Base-by-base conservation (phyloP, 1,140 invertebrate genomes). In the Maniola jurtina region DNA sequence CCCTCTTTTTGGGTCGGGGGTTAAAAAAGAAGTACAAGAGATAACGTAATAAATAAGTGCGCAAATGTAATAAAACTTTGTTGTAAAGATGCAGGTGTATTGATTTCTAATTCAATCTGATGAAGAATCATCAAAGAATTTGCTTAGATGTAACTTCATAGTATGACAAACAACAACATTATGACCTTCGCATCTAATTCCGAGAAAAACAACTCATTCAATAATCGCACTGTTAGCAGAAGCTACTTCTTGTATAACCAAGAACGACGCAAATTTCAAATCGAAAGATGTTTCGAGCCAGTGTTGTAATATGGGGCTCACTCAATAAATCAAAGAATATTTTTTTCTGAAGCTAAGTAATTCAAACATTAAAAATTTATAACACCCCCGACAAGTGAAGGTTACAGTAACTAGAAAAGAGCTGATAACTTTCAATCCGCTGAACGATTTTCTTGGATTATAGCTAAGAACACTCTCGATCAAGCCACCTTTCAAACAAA, bases 81-180 rank as follows among this genome's bases (percentile, higher is more conserved):
- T 52, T 52, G 14, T 14, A 33, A 7, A 52, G 47, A 6, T 25
- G 48, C 48, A 52, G 14, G 15, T 35, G 33, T 38, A 34, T 55
- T 35, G 10, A 35, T 55, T 50, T 50, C 47, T 14, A 54, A 38
- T 38, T 57, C 13, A 6, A 16, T 16, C 13, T 40, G 70, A 81
- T 84, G 79, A 73, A 71, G 76, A 81, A 84, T 76, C 61, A 38
- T 47, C 70, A 65, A 84, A 77, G 80, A 81, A 84, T 81, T 80
- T 70, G 67, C 70, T 76, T 70, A 76, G 65, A 75, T 63, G 71
- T 76, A 70, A 66, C 74, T 65, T 75, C 74, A 71, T 69, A 65
- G 64, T 70, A 64, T 66, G 73, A 81, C 77, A 76, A 70, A 69
- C 65, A 76, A 69, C 56, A 68, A 67, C 4, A 25, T 25, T 25